Evolutionary conservation across 1,140 invertebrate genomes (phyloP), one percentile per base, ranked within the genome.

Genomic region (Drosophila repleta): DNA sequence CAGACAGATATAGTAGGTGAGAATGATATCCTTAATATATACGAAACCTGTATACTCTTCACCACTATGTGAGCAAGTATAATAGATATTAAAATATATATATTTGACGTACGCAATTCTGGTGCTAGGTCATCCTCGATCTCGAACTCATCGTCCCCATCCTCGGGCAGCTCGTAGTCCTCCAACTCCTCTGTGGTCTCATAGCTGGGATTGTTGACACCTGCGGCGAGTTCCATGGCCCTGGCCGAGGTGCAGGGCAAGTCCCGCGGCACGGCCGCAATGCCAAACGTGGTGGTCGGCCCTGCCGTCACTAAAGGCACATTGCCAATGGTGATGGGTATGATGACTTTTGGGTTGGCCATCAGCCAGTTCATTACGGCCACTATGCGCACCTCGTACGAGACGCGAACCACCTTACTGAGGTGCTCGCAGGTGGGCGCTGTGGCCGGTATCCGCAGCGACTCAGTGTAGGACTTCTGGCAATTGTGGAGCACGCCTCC

Each of bases 361-460:
- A 91, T 91, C 6, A 91, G 37, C 74, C 83, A 83, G 55, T 81
- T 89, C 82, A 91, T 90, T 3, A 73, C 80, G 5, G 88, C 90
- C 55, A 82, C 74, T 29, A 91, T 90, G 4, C 72, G 76, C 11
- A 91, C 66, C 52, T 91, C 90, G 24, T 91, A 91, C 0, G 85
- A 90, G 4, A 91, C 73, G 2, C 89, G 70, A 5, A 91, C 85
- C 43, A 90, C 74, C 64, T 82, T 90, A 67, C 90, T 90, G 3
- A 90, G 65, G 52, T 90, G 85, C 26, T 91, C 89, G 88, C 96
- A 95, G 0, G 88, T 88, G 21, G 90, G 90, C 0, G 88, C 79
- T 21, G 88, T 90, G 29, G 90, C 85, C 32, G 90, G 90, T 7
- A 91, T 81, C 17, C 88, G 87, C 18, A 91, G 57, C 1, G 78